These are phyloP conservation scores for Plebejus melissa DNA, from an alignment of 2,888 invertebrate genomes.

Conservation along the genomic window DNA sequence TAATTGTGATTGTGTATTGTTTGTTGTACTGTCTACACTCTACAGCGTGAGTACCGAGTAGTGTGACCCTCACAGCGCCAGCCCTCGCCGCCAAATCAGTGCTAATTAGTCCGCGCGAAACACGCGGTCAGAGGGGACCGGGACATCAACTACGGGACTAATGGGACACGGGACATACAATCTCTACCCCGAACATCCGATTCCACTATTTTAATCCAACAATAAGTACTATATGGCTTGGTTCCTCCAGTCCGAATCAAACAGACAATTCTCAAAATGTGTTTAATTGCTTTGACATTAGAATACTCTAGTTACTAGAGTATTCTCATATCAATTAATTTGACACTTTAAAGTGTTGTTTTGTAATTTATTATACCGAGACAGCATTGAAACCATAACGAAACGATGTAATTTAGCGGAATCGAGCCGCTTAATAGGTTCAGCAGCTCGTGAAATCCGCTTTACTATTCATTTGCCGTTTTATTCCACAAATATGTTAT, in stretches of 20 bases:
- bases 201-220: neutral
- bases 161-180: neutral
- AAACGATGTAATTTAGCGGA: neutral
- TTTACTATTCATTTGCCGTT: neutral
- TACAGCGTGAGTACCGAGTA: neutral
- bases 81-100: slow-evolving; percentile 8
- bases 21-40: neutral
- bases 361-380: too few species aligned
- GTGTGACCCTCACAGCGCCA: too few species aligned
- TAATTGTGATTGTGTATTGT: neutral
- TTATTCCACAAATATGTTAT: neutral
- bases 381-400: neutral
- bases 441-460: slow-evolving; percentile 5
- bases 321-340: too few species aligned
- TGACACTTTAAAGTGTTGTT: too few species aligned
- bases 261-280: too few species aligned
- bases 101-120: slow-evolving; percentile 8
- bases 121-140: neutral
- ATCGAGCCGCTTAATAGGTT: neutral
- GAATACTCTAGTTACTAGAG: neutral
- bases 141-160: neutral
- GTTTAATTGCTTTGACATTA: too few species aligned
- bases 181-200: neutral
- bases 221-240: neutral
- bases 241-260: neutral